Evolutionary conservation across 2,888 invertebrate genomes (phyloP).

Genomic region (Orchesellides sinensis): DNA sequence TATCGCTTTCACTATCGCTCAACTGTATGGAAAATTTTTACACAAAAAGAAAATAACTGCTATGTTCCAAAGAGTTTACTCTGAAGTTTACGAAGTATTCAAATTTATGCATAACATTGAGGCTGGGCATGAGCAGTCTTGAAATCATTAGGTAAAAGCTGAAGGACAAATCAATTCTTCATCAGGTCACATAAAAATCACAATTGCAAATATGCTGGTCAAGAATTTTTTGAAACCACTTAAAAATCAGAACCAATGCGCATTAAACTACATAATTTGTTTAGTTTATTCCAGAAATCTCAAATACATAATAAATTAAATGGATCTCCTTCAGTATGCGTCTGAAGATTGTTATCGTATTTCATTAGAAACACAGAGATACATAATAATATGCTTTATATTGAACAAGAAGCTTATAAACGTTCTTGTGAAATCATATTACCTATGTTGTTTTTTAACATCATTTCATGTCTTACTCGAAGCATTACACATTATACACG

Average conservation of each 20-base stretch:
- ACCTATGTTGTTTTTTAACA: background rate
- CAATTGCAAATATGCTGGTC: slow-evolving; percentile 7
- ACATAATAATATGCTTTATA: slow-evolving; percentile 7
- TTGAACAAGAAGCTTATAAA: background rate
- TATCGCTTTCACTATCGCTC: no score
- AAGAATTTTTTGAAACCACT: slow-evolving; percentile 21
- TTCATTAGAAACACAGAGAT: background rate
- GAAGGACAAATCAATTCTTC: no score
- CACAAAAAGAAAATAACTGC: no score
- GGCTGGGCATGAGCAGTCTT: no score
- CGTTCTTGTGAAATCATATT: slow-evolving; percentile 2
- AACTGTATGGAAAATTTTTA: no score
- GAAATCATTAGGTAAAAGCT: no score
- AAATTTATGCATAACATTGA: no score
- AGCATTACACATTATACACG: slow-evolving; percentile 3
- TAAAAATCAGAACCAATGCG: slow-evolving; percentile 6
- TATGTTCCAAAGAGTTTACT: no score
- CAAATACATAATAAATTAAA: slow-evolving; percentile 10
- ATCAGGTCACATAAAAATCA: background rate
- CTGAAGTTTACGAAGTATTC: no score
- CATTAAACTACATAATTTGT: background rate
- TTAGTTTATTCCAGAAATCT: background rate
- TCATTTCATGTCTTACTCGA: background rate
- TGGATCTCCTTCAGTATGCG: slow-evolving; percentile 24
- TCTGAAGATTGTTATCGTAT: slow-evolving; percentile 48